phyloP scores from a whole-genome alignment of 2,888 invertebrate species.

The Eupithecia subfuscata region DNA sequence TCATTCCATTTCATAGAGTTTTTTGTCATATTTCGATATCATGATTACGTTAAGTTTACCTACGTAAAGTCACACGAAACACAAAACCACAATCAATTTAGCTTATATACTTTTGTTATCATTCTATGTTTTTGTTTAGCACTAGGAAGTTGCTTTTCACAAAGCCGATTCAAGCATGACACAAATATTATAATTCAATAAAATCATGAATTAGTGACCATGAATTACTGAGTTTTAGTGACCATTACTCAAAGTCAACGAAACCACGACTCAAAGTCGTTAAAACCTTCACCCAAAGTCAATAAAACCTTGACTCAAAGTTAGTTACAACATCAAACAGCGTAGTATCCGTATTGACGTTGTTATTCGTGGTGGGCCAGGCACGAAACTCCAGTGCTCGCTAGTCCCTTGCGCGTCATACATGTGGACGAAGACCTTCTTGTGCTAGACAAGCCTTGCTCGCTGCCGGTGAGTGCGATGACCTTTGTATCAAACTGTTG shows the following conservation, averaged over 20 bases:
- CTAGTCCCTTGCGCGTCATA: slow-evolving; percentile 91
- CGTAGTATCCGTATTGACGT: slow-evolving; percentile 53
- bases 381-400: slow-evolving; percentile 94
- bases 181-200: background rate
- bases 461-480: slow-evolving; percentile 90
- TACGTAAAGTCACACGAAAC: background rate
- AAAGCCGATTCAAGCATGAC: background rate
- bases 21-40: background rate
- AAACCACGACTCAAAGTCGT: slow-evolving; percentile 26
- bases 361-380: slow-evolving; percentile 83
- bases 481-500: slow-evolving; percentile 43
- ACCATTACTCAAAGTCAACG: background rate
- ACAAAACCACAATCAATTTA: background rate
- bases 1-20: background rate
- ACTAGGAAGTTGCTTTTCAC: background rate
- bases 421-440: slow-evolving; percentile 93
- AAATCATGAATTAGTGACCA: background rate
- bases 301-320: slow-evolving; percentile 51
- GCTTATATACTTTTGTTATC: background rate
- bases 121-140: background rate
- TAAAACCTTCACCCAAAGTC: slow-evolving; percentile 46
- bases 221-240: slow-evolving; percentile 2
- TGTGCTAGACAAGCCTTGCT: slow-evolving; percentile 95
- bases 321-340: slow-evolving; percentile 57
- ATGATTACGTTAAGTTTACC: background rate